Evolutionary conservation across 2,113 vertebrate species (phyloP), one percentile per base, ranked within the genome.

Genomic region (Trochalopteron elliotii): DNA sequence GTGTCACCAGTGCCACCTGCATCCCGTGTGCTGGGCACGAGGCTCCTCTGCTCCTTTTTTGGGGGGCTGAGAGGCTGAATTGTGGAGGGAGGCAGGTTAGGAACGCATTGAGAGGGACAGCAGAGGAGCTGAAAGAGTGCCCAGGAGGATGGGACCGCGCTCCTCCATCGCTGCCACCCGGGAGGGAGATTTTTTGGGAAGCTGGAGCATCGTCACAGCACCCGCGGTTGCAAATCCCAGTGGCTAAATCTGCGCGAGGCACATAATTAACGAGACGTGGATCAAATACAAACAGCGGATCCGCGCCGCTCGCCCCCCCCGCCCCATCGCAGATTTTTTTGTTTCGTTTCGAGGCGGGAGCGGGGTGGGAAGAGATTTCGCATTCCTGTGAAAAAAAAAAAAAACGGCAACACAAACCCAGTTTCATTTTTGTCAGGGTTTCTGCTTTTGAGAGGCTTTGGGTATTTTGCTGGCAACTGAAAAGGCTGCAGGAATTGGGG

Each of bases 341-440:
- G 89, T 95, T 92, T 88, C 91, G 2, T 76, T 93, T 68, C 8
- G 33, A 83, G 89, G 79, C 45, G 11, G 86, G 87, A 68, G 70
- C 6, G 13, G 89, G 93, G 91, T 68, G 91, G 91, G 91, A 92
- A 94, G 89, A 44, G 67, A 94, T 92, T 94, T 77, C 5, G 45
- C 90, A 80, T 95, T 95, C 87, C 80, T 85, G 88, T 7, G 55
- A 72, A 67, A 89, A 94, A 77, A 83, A 83, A 72, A 85, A 83
- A 79, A 79, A 89, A 83, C 42, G 57, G 88, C 93, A 83, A 89
- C 91, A 94, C 95, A 96, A 96, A 93, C 93, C 84, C 88, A 83
- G 83, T 94, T 94, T 96, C 93, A 86, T 93, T 93, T 93, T 92
- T 95, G 94, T 87, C 92, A 95, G 89, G 89, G 89, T 90, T 95